phyloP scores from a whole-genome alignment of 2,888 invertebrate species.

The Cantharis rustica region DNA sequence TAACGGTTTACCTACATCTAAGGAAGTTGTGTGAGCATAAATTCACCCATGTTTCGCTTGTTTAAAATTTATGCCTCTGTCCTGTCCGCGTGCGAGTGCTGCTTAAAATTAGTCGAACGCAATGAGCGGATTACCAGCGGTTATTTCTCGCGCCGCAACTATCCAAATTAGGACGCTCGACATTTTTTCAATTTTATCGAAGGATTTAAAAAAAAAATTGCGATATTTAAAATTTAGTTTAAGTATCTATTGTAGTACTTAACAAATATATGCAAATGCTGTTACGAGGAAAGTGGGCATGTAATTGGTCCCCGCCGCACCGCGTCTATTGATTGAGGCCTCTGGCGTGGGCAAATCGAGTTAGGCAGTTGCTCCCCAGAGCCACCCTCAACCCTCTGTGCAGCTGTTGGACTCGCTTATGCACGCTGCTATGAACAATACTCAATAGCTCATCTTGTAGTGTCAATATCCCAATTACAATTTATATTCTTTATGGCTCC shows the following conservation, averaged over 20 bases:
- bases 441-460: slow-evolving; percentile 33
- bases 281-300: slow-evolving; percentile 60
- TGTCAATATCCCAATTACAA: slow-evolving; percentile 33
- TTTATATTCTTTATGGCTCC: slow-evolving; percentile 28
- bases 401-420: slow-evolving; percentile 33
- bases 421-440: slow-evolving; percentile 32
- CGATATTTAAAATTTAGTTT: slow-evolving; percentile 7
- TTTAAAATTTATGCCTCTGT: not conserved
- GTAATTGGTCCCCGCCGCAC: slow-evolving; percentile 59
- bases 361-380: slow-evolving; percentile 54
- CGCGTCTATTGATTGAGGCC: slow-evolving; percentile 59
- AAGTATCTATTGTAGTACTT: slow-evolving; percentile 30
- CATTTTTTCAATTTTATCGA: not conserved
- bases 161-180: not conserved
- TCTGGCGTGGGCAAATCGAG: slow-evolving; percentile 55
- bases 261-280: slow-evolving; percentile 59
- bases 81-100: not conserved
- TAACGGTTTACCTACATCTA: slow-evolving; percentile 6
- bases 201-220: not conserved
- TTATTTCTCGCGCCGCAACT: not conserved
- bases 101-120: not conserved
- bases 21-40: not conserved
- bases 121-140: not conserved
- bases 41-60: not conserved
- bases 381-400: slow-evolving; percentile 33